Base-by-base conservation (phyloP, 2,113 vertebrate species). In the Cynopterus brachyotis region DNA sequence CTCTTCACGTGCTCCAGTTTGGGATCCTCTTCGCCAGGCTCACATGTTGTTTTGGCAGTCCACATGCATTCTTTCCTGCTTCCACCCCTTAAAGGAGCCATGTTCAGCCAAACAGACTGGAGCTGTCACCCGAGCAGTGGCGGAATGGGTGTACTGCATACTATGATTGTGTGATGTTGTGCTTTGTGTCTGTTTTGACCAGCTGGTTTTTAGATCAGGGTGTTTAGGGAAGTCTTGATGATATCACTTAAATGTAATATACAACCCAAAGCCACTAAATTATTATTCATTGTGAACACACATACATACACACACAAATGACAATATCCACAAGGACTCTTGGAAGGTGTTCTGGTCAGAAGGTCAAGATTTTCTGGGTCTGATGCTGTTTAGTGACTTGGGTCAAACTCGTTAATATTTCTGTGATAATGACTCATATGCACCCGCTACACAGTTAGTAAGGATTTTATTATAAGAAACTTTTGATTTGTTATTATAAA, bases 1-100 rank as follows among this genome's bases (percentile, higher is more conserved):
- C 95, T 9, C 66, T 50, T 92, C 92, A 93, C 67, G 53, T 89
- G 97, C 93, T 93, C 37, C 1, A 32, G 92, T 53, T 69, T 16
- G 16, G 91, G 93, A 73, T 75, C 94, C 7, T 96, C 81, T 42
- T 78, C 30, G 2, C 37, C 32, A 76, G 86, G 60, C 97, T 98
- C 97, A 93, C 85, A 32, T 79, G 97, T 69, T 89, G 89, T 69
- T 81, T 80, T 96, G 96, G 97, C 96, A 93, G 94, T 81, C n/a
- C 3, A 5, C 72, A 6, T 3, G 67, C 95, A 45, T 94, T 96
- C 90, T 67, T 93, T 24, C 66, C 72, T 37, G 92, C 80, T 92
- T 60, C 92, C 72, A 28, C 53, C 62, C 76, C 91, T 97, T 98
- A 97, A 97, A 97, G 96, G 95, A 88, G 78, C 89, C 75, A 2